Evolutionary conservation across 2,888 invertebrate species (phyloP), one percentile per base, ranked within the genome.

Genomic region (Erebia aethiops): DNA sequence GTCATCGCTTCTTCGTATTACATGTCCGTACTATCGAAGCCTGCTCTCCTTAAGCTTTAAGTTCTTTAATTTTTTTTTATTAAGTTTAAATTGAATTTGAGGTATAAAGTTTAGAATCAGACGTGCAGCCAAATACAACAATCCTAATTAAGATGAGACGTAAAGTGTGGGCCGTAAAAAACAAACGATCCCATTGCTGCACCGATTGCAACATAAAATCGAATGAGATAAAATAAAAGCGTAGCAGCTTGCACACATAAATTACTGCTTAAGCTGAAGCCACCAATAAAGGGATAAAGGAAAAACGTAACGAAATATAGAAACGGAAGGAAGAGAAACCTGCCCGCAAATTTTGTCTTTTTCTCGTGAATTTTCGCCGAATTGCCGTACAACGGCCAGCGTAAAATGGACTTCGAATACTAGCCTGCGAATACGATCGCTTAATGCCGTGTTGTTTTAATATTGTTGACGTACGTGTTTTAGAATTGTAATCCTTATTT

Each of bases 271-370:
- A 85, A 87, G 88, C 83, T 86, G 85, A 74, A 83, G 81, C 82
- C 82, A 81, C 87, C 87, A 89, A 90, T 90, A 89, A 88, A 87
- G 86, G 86, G 80, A 87, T 86, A 86, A 85, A 83, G 77, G 77
- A 73, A 71, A 75, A 77, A 79, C 77, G 83, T 84, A 86, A 85
- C 86, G 85, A 87, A 89, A 89, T 88, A 90, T 87, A 87, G 87
- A 87, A 89, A 87, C 87, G 87, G 85, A 84, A 80, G 82, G 76
- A 81, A 84, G 75, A 84, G 86, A 88, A 89, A 87, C 82, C 84
- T 76, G 75, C 78, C 84, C 84, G 79, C 85, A 87, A 87, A 7
- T 88, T 87, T 85, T 87, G 85, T 83, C 81, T 79, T 80, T 79
- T 80, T 79, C 18, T 80, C 80, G 78, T 81, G 82, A 85, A 87